Evolutionary conservation across 2,888 invertebrate species (phyloP), one percentile per base, ranked within the genome.

Genomic region (Molorchus minor): DNA sequence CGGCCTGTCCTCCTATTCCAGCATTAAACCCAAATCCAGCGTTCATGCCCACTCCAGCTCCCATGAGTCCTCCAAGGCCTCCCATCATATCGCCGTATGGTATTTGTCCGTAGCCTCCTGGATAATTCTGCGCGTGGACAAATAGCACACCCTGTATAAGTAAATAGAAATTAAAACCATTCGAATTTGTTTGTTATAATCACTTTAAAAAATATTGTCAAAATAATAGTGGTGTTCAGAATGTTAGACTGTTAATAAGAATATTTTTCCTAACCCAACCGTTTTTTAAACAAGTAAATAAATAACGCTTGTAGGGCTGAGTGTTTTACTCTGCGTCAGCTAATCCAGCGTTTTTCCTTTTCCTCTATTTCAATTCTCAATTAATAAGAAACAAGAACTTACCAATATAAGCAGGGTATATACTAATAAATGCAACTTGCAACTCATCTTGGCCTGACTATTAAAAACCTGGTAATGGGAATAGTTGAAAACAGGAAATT

Each of bases 21-120:
- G 25, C 49, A 10, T 38, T 38, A 15, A 49, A 21, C 5, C 49
- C 49, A 10, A 49, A 38, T 19, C 38, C 49, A 1, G 12, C 12
- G 12, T 46, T 46, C 38, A 25, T 33, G 10, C 33, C 33, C 5
- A 33, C 35, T n/a, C 13, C 21, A 1, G n/a, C 17, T 33, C 46
- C 46, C 2, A 17, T 3, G 4, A 19, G n/a, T 33, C 46, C 46
- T 33, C 35, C 46, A 8, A 46, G 33, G 17, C 33, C 20, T 3
- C 47, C 47, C 1, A 21, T 4, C 5, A 43, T 43, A 1, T 21
- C 25, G 13, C 1, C 25, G 7, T 21, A 43, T 7, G 43, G 43
- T 7, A 5, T 1, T 1, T 19, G n/a, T 36, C n/a, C n/a, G 7
- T 36, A 21, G 5, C 36, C 47, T 3, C 13, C 20, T 7, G 21